phyloP scores from a whole-genome alignment of 2,113 vertebrate genomes.

The Oreocharis arfaki region DNA sequence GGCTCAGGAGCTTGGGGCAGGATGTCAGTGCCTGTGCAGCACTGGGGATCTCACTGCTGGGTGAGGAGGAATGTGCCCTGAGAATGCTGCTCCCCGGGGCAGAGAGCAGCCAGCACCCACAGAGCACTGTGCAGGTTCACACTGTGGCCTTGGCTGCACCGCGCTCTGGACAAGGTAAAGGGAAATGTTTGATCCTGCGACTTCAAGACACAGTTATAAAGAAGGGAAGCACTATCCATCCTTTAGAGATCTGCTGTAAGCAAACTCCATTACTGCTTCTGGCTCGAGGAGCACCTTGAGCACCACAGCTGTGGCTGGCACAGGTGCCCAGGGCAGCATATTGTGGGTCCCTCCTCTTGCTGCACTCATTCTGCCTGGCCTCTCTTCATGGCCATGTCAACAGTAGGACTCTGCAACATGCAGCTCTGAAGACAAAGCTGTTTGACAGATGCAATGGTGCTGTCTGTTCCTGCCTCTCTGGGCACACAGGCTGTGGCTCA shows the following conservation, averaged over 20 bases:
- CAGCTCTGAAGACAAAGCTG: neutral
- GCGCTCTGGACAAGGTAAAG: accelerated
- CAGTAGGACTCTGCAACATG: accelerated
- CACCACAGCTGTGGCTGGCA: neutral
- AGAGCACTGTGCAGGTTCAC: neutral
- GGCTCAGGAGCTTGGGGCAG: neutral
- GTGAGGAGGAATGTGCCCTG: neutral
- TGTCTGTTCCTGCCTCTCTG: neutral
- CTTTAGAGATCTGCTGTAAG: neutral
- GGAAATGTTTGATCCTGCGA: accelerated
- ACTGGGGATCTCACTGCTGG: neutral
- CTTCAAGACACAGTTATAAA: neutral
- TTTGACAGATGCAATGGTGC: accelerated
- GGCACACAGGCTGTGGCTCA: neutral
- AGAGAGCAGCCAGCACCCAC: neutral
- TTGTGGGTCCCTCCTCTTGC: neutral
- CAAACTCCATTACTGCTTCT: neutral
- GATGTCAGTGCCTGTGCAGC: neutral
- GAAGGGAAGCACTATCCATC: neutral
- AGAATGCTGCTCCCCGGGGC: accelerated
- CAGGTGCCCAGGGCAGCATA: accelerated
- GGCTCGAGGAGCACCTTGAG: neutral
- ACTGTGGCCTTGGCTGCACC: neutral
- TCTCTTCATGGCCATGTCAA: accelerated
- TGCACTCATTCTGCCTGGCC: neutral